Evolutionary conservation across 2,888 invertebrate genomes (phyloP).

Genomic region (Ecliptopera silaceata): DNA sequence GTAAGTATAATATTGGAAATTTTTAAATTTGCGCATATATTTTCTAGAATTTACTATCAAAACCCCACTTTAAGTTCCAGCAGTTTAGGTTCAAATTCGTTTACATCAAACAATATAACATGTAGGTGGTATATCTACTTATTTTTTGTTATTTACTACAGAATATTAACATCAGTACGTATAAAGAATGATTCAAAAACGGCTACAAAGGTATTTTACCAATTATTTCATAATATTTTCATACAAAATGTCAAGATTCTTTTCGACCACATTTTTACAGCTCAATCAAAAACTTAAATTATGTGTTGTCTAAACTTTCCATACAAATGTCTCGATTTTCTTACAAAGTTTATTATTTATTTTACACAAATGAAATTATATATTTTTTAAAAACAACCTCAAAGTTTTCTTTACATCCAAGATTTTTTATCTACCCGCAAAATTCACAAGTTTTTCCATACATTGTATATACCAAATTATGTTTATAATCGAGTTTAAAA

Average conservation of each 20-base stretch:
- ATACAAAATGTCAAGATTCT: constrained; percentile 4
- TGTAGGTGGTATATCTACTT: background rate
- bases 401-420: no score
- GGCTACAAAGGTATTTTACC: constrained; percentile 4
- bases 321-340: no score
- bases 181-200: background rate
- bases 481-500: constrained; percentile 5
- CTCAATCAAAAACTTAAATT: background rate
- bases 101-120: background rate
- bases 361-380: no score
- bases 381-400: no score
- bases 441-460: no score
- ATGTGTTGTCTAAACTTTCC: background rate
- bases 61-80: background rate
- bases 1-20: no score
- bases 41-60: background rate
- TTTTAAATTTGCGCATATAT: background rate
- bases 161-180: background rate
- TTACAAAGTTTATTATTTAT: no score
- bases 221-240: constrained; percentile 9
- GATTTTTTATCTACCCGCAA: no score
- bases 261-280: background rate
- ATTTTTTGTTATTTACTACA: background rate
- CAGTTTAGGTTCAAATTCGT: background rate
- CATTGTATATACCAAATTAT: no score